Base-by-base conservation (phyloP, 2,888 invertebrate genomes). In the Conops quadrifasciatus region DNA sequence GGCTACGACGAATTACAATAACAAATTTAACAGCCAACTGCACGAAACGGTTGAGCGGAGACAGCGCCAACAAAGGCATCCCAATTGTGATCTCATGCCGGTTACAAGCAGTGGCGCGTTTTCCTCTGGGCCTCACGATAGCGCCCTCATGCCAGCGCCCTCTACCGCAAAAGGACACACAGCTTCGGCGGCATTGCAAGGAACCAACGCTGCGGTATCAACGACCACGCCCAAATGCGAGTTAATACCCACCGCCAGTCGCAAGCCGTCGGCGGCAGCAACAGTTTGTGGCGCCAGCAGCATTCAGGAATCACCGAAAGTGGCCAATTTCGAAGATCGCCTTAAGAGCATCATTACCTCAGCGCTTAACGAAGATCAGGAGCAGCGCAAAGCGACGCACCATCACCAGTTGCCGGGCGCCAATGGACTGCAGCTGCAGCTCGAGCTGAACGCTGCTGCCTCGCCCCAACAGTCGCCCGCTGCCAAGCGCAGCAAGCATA, bases 291-390 rank as follows among this genome's bases (percentile, higher is more conserved):
- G 65, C 19, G 74, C 73, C 24, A 68, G 60, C 24, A 75, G 74
- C 59, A 82, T 81, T 63, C 86, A 86, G 75, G 94, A 94, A 84
- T 92, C 95, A n/a, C 94, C 94, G 1, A 90, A 92, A 81, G 91
- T 93, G 73, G 92, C 93, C 69, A 94, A 95, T 85, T 95, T 95
- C 84, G 95, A 96, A 85, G 95, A 96, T 85, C 89, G 96, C 30
- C 88, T 95, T 58, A 94, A 95, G 86, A 93, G 92, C 81, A 93
- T 95, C 73, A 95, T 95, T 74, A 94, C 94, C 2, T 92, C 92
- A 2, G 94, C 94, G 67, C 86, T 95, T 49, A 95, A 95, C 83
- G 95, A 95, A 83, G 95, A 94, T 83, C 93, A 93, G 80, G 88
- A 87, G 74, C 86, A 86, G 60, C 83, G 86, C 43, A 86, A 86